These are phyloP conservation scores for Plectrocnemia conspersa DNA, from an alignment of 1,140 invertebrate genomes.

Conservation along the genomic window DNA sequence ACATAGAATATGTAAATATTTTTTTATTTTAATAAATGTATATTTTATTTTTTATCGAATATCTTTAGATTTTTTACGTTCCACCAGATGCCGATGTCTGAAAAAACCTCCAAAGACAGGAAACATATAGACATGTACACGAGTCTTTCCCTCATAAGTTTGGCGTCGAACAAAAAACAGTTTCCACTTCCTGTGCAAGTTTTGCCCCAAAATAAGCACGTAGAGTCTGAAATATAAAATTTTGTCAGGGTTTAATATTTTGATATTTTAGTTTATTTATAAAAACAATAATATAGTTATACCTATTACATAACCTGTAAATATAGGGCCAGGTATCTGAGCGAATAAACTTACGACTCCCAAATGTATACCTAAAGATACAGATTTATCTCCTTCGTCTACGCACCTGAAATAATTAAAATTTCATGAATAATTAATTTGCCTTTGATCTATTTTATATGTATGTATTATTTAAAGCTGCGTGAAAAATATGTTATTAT, in stretches of 20 bases:
- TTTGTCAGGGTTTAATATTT: background rate
- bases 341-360: conserved; percentile 63
- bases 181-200: conserved; percentile 67
- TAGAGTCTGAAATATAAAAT: conserved; percentile 48
- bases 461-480: too few relatives aligned
- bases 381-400: conserved; percentile 65
- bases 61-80: conserved; percentile 65
- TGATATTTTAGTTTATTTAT: background rate
- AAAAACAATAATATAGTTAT: conserved; percentile 30
- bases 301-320: conserved; percentile 68
- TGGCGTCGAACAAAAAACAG: conserved; percentile 67
- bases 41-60: conserved; percentile 48
- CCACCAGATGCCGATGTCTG: conserved; percentile 64
- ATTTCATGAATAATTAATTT: too few relatives aligned
- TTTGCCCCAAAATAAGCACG: conserved; percentile 70
- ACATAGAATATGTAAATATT: too few relatives aligned
- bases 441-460: too few relatives aligned
- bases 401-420: conserved; percentile 52
- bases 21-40: background rate
- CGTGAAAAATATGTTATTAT: too few relatives aligned
- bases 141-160: conserved; percentile 57
- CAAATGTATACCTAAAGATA: conserved; percentile 63
- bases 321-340: conserved; percentile 68
- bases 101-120: conserved; percentile 59
- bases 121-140: conserved; percentile 64